A percentile compares a stretch with the other conserved stretches of the same genome.
Evolutionary conservation across 2,888 invertebrate species (phyloP).

Genomic region (Hydraecia micacea): DNA sequence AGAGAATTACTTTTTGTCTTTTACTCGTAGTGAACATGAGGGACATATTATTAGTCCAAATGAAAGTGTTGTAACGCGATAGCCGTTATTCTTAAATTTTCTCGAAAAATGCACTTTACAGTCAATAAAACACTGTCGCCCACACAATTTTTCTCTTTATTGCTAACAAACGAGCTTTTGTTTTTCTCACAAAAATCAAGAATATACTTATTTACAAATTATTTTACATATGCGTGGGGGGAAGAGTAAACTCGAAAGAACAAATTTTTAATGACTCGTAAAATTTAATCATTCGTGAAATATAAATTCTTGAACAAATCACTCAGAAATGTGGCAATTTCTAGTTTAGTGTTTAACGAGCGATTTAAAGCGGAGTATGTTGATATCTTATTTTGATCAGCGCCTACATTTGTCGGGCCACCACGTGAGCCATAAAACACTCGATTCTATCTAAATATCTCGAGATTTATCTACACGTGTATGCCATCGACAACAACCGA

Average conservation of each 20-base stretch:
- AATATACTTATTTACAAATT: not conserved
- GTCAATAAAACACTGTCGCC: conserved; percentile 1
- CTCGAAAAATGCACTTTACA: not conserved
- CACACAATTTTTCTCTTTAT: not conserved
- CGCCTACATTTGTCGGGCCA: conserved; percentile 47
- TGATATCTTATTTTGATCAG: conserved; percentile 47
- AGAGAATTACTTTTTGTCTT: not conserved
- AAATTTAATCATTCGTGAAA: conserved; percentile 21
- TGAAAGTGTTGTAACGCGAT: not conserved
- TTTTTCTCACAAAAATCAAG: conserved; percentile 7
- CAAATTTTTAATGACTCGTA: conserved; percentile 24
- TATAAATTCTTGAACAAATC: conserved; percentile 28
- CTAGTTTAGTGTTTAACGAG: conserved; percentile 37
- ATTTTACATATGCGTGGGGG: conserved; percentile 26
- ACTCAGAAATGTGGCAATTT: conserved; percentile 23
- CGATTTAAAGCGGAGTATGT: conserved; percentile 18
- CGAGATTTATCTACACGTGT: conserved; percentile 36
- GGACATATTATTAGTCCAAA: not conserved
- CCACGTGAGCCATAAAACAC: conserved; percentile 50
- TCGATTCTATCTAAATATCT: conserved; percentile 49
- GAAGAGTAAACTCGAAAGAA: conserved; percentile 1
- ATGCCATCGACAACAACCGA: conserved; percentile 19
- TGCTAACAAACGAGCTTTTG: conserved; percentile 11
- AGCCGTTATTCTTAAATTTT: not conserved
- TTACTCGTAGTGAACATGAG: not conserved